These are phyloP conservation scores for Cacatua alba DNA, from an alignment of 2,113 vertebrate species.

Conservation along the genomic window DNA sequence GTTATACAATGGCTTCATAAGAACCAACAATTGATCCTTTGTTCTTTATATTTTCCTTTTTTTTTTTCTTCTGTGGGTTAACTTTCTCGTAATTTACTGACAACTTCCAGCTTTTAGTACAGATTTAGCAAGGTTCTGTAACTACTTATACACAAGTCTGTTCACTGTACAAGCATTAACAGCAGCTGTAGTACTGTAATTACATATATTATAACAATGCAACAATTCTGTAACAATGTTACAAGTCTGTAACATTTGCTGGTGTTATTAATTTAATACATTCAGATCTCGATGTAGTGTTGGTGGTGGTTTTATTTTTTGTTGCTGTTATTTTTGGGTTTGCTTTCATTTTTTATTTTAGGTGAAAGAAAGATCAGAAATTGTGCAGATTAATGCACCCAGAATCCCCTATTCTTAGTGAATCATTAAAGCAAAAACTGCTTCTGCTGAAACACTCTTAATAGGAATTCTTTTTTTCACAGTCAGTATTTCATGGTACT, in stretches of 20 bases:
- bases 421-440: slow-evolving; percentile 69
- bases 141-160: slow-evolving; percentile 17
- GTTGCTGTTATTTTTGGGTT: background rate
- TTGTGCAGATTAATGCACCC: slow-evolving; percentile 59
- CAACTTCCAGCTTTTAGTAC: slow-evolving; percentile 7
- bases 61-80: slow-evolving; percentile 33
- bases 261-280: slow-evolving; percentile 24
- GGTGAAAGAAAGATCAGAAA: slow-evolving; percentile 46
- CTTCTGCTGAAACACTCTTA: slow-evolving; percentile 57
- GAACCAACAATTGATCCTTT: background rate
- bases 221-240: background rate
- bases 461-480: slow-evolving; percentile 22
- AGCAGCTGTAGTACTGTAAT: slow-evolving; percentile 8
- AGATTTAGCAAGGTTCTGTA: slow-evolving; percentile 16
- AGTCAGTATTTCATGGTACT: slow-evolving; percentile 56
- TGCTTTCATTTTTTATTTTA: background rate
- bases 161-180: slow-evolving; percentile 27
- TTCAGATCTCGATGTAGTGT: background rate
- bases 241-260: background rate
- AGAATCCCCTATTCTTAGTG: slow-evolving; percentile 49
- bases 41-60: slow-evolving; percentile 9
- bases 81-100: slow-evolving; percentile 52
- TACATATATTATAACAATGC: slow-evolving; percentile 28
- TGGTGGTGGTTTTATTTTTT: background rate
- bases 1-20: background rate